Percentiles rank a stretch among this genome's conserved stretches.
These are phyloP conservation scores for Armadillidium nasatum DNA, from an alignment of 1,140 invertebrate species.

Conservation along the genomic window DNA sequence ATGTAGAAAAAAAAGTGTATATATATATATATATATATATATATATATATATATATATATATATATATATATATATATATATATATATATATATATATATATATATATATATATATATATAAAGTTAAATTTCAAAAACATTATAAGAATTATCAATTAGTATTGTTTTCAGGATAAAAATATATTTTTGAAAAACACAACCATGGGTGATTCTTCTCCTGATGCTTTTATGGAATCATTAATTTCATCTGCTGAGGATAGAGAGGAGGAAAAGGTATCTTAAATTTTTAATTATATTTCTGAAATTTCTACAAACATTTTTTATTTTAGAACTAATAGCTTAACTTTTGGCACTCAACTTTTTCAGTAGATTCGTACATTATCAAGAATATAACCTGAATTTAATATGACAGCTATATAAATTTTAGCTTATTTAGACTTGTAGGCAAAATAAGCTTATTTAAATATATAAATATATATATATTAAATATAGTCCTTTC, in stretches of 20 bases:
- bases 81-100: no score
- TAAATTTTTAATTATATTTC: background rate
- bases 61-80: no score
- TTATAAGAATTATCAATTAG: no score
- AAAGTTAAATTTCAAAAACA: no score
- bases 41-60: no score
- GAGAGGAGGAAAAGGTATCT: background rate
- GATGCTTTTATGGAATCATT: background rate
- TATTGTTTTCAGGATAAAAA: no score
- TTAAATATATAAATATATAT: background rate
- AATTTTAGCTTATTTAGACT: background rate
- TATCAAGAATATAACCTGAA: background rate
- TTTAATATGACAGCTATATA: background rate
- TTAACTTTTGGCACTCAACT: background rate
- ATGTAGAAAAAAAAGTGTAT: no score
- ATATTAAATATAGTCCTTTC: no score
- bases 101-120: no score
- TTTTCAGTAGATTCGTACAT: background rate
- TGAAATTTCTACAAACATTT: background rate
- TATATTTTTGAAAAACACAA: no score
- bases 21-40: no score
- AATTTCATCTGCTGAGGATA: background rate
- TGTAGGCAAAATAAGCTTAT: background rate
- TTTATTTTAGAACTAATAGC: background rate
- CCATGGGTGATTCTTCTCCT: background rate